Percentiles rank a stretch among this genome's conserved stretches.
These are phyloP conservation scores for Drosophila multiciliata DNA, from an alignment of 2,888 invertebrate genomes.

Conservation along the genomic window DNA sequence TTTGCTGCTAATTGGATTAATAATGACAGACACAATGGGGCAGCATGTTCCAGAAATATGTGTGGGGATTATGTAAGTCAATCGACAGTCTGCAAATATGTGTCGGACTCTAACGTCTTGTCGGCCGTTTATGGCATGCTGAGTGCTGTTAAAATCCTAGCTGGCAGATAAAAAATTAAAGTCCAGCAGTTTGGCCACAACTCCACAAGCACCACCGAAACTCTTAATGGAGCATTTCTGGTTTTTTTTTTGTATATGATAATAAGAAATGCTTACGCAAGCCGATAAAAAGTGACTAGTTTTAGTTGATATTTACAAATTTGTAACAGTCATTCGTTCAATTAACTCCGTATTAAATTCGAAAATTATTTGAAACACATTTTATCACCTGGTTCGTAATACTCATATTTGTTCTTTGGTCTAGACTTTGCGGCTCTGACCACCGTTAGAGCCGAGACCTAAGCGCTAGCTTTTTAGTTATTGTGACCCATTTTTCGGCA, in stretches of 20 bases:
- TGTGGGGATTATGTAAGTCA: slow-evolving; percentile 65
- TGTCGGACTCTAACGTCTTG: slow-evolving; percentile 23
- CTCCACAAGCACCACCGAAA: slow-evolving; percentile 22
- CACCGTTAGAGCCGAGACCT: slow-evolving; percentile 19
- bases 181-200: slow-evolving; percentile 42
- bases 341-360: background rate
- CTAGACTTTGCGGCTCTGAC: slow-evolving; percentile 36
- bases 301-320: background rate
- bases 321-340: background rate
- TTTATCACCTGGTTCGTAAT: background rate
- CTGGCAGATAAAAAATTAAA: slow-evolving; percentile 16
- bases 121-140: slow-evolving; percentile 29
- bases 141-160: slow-evolving; percentile 61
- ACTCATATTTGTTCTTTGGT: slow-evolving; percentile 26
- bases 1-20: slow-evolving; percentile 73
- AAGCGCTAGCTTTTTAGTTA: slow-evolving; percentile 10
- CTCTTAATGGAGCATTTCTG: background rate
- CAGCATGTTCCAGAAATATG: slow-evolving; percentile 45
- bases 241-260: slow-evolving; percentile 15
- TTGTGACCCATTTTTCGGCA: slow-evolving; percentile 57
- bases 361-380: background rate
- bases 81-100: slow-evolving; percentile 49
- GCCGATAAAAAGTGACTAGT: background rate
- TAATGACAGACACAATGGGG: slow-evolving; percentile 75
- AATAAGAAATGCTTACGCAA: slow-evolving; percentile 28